A percentile compares a stretch with the other conserved stretches of the same genome.
Evolutionary conservation across 2,797 vertebrate genomes (phyloP).

Genomic region (Sebastes glaucus): DNA sequence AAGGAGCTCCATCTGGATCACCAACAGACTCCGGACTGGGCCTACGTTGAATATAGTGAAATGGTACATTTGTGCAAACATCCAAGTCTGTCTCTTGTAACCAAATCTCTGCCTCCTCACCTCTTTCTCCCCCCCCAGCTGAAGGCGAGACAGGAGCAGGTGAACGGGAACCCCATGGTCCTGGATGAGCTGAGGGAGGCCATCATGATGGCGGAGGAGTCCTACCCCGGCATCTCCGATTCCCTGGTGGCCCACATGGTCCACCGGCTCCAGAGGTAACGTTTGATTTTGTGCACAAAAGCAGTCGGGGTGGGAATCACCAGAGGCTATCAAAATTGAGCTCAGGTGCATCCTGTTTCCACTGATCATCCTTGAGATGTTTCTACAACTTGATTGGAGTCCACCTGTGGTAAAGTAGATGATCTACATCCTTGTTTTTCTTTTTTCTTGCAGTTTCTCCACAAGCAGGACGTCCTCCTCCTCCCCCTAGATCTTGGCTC

Average conservation of each 20-base stretch:
- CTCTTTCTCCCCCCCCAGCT: slow-evolving; percentile 74
- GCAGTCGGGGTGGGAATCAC: too few relatives aligned
- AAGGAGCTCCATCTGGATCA: slow-evolving; percentile 45
- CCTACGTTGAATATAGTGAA: background rate
- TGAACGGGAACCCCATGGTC: slow-evolving; percentile 90
- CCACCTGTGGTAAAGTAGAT: too few relatives aligned
- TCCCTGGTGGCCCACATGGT: slow-evolving; percentile 94
- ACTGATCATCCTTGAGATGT: too few relatives aligned
- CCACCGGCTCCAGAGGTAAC: slow-evolving; percentile 93
- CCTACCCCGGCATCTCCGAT: slow-evolving; percentile 93
- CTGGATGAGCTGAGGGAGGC: slow-evolving; percentile 93
- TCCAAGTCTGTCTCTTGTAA: background rate
- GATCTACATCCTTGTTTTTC: background rate
- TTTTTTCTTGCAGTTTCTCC: slow-evolving; percentile 85
- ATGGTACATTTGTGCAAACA: background rate
- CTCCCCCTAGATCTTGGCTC: slow-evolving; percentile 83
- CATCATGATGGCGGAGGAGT: slow-evolving; percentile 93
- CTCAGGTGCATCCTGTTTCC: too few relatives aligned
- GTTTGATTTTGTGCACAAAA: too few relatives aligned
- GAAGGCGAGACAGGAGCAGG: slow-evolving; percentile 90
- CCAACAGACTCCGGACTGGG: too few relatives aligned
- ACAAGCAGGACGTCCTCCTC: slow-evolving; percentile 88
- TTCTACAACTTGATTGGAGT: too few relatives aligned
- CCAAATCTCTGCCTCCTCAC: background rate
- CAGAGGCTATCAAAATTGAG: too few relatives aligned